Evolutionary conservation across 2,797 vertebrate species (phyloP), one percentile per base, ranked within the genome.

Genomic region (Ctenopoma kingsleyae): DNA sequence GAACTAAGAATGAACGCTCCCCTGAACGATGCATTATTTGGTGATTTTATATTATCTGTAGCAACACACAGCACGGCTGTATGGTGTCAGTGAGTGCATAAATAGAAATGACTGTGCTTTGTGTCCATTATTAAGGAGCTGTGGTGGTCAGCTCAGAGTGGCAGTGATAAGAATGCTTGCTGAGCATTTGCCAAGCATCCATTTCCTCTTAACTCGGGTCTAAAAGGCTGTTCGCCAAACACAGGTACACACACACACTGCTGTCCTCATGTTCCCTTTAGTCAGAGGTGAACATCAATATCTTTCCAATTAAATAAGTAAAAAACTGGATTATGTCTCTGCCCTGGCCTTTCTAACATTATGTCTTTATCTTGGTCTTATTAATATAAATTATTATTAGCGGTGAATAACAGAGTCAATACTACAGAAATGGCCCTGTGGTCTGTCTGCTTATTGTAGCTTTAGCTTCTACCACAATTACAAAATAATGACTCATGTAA

Each of bases 161-260:
- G 78, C 56, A 36, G 60, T 0, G 87, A 87, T 90, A 76, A 85
- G 85, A 78, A 76, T 61, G 85, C 72, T 62, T 71, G 54, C 77
- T 78, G 83, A 87, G 77, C 80, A 53, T 84, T 78, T 84, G 82
- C 84, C 79, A 81, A 80, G 82, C 80, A 78, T 87, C 83, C 83
- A 83, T 89, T 91, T 91, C 72, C 78, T 89, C 76, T 84, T 73
- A 72, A 72, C 55, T 82, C 40, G 0, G 32, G 64, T 87, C 64
- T 77, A 84, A 89, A 86, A 80, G 80, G 82, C 74, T 71, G 47
- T 67, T 46, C 48, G 66, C 65, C 52, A 75, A 62, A 78, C 46
- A 64, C 73, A 73, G 32, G 25, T 41, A 73, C 43, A 54, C 56
- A 75, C 61, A 76, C 49, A 49, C 30, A 44, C 40, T 38, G 58